These are phyloP conservation scores for Damaliscus lunatus DNA, from an alignment of 2,113 vertebrate genomes.

Conservation along the genomic window DNA sequence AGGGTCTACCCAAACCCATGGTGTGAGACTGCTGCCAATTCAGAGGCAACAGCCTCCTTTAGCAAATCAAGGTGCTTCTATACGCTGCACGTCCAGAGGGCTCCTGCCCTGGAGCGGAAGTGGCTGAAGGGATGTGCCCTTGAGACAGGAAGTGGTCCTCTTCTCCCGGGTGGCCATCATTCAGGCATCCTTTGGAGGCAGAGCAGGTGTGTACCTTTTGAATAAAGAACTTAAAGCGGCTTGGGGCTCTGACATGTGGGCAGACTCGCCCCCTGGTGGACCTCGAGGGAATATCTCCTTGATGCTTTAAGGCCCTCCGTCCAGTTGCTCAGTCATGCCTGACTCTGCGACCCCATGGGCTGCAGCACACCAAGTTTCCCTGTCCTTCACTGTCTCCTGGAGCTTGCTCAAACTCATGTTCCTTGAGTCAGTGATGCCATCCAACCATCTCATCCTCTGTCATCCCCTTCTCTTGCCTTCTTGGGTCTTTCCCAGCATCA, in stretches of 20 bases:
- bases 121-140: background rate
- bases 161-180: background rate
- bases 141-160: background rate
- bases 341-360: background rate
- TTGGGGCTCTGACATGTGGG: accelerated
- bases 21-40: background rate
- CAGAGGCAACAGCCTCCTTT: background rate
- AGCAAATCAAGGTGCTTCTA: accelerated
- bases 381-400: background rate
- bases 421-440: background rate
- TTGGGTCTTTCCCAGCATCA: background rate
- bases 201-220: too few species aligned
- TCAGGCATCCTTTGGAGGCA: background rate
- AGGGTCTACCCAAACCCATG: too few species aligned
- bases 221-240: background rate
- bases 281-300: accelerated
- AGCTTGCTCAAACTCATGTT: background rate
- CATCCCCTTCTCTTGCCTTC: background rate
- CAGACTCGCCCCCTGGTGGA: background rate
- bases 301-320: background rate
- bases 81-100: accelerated
- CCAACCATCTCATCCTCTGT: background rate
- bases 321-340: background rate
- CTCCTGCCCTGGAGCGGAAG: background rate
- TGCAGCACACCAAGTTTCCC: background rate